These are phyloP conservation scores for Zosterops japonicus DNA, from an alignment of 2,113 vertebrate genomes.

Conservation along the genomic window DNA sequence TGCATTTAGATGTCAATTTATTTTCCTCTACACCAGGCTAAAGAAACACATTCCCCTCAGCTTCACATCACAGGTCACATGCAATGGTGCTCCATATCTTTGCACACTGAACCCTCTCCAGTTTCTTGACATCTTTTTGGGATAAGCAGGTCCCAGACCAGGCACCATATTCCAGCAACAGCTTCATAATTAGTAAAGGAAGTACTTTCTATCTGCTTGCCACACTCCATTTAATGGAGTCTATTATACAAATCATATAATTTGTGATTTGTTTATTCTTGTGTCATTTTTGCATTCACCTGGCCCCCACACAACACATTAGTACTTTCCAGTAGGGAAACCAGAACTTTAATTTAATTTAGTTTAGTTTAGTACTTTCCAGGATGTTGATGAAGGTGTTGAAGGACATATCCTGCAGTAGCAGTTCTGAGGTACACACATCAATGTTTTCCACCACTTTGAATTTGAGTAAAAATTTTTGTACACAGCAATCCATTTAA, in stretches of 20 bases:
- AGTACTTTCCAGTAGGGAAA: not conserved
- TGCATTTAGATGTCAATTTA: not conserved
- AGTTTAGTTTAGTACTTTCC: not conserved
- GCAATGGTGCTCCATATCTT: not conserved
- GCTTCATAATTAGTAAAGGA: not conserved
- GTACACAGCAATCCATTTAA: not conserved
- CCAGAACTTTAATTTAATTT: not conserved
- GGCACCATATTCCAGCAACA: not conserved
- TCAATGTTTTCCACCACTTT: not conserved
- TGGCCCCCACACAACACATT: not conserved
- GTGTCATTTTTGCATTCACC: not conserved
- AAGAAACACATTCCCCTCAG: not conserved
- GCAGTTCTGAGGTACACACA: not conserved
- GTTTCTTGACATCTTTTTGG: not conserved
- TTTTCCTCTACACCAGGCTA: not conserved
- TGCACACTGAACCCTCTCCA: not conserved
- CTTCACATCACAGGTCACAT: not conserved
- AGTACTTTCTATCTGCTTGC: not conserved
- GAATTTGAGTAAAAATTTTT: not conserved
- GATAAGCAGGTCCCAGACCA: fast-evolving
- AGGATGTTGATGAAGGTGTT: not conserved
- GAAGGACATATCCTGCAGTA: not conserved
- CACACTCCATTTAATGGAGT: not conserved
- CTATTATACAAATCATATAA: not conserved
- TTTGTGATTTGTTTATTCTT: not conserved